Evolutionary conservation across 1,140 invertebrate species (phyloP).

Genomic region (Eumeta japonica): DNA sequence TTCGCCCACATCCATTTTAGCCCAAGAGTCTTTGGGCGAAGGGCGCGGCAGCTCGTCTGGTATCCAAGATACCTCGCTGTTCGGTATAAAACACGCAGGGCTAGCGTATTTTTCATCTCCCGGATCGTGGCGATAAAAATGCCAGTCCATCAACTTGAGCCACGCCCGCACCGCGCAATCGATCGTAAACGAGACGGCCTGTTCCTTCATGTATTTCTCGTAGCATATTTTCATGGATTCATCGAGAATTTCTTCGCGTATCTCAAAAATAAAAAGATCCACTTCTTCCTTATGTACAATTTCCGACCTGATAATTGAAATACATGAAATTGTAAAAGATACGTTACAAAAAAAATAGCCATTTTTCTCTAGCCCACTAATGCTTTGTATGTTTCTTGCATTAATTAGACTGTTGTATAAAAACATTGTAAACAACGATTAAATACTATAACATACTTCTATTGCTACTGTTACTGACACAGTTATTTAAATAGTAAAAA

Average conservation of each 20-base stretch:
- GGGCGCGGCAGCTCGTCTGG: conserved; percentile 32
- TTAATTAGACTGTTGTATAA: too few species aligned
- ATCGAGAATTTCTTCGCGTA: conserved; percentile 46
- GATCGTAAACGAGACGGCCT: conserved; percentile 31
- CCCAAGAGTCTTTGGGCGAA: conserved; percentile 38
- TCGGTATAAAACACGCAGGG: conserved; percentile 34
- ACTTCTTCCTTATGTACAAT: conserved; percentile 41
- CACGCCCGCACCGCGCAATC: conserved; percentile 41
- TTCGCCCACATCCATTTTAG: conserved; percentile 23
- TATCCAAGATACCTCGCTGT: conserved; percentile 33
- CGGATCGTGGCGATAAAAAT: conserved; percentile 44
- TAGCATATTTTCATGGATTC: conserved; percentile 28
- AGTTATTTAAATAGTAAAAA: too few species aligned
- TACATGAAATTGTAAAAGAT: too few species aligned
- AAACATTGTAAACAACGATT: too few species aligned
- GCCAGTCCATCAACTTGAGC: conserved; percentile 39
- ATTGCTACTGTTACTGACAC: too few species aligned
- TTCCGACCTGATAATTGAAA: conserved; percentile 28
- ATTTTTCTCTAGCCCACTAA: too few species aligned
- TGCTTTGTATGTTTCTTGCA: too few species aligned
- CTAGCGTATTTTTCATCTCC: conserved; percentile 36
- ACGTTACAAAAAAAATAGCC: too few species aligned
- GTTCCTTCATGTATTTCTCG: conserved; percentile 37
- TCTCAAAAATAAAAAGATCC: conserved; percentile 36
- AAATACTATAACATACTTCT: too few species aligned